Conservation (phyloP, 2,113 vertebrate genomes). For the Phainopepla nitens region DNA sequence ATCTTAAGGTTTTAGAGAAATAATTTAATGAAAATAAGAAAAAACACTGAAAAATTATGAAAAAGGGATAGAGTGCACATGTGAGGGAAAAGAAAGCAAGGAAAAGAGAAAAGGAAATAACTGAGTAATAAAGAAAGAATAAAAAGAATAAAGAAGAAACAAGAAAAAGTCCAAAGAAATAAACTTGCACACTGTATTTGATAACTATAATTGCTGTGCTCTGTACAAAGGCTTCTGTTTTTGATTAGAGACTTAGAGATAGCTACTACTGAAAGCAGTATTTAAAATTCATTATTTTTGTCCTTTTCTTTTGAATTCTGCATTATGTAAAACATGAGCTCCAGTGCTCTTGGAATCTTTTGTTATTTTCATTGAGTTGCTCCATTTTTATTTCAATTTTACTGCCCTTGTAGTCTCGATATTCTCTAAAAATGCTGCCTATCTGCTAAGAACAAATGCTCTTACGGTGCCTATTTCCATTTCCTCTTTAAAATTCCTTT, state of each 20-base stretch:
- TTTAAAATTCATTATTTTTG: neutral
- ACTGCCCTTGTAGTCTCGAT: neutral
- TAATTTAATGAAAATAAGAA: neutral
- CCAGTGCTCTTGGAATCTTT: neutral
- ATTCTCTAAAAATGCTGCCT: neutral
- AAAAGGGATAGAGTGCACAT: neutral
- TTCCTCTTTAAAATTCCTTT: neutral
- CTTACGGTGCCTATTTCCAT: neutral
- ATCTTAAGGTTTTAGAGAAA: neutral
- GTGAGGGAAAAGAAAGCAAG: neutral
- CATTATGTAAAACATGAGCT: neutral
- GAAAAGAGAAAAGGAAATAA: neutral
- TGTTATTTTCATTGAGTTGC: slow-evolving; percentile 10
- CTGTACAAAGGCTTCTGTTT: neutral
- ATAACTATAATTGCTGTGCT: neutral
- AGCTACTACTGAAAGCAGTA: neutral
- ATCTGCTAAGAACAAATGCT: neutral
- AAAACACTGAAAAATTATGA: neutral
- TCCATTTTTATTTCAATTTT: slow-evolving; percentile 40
- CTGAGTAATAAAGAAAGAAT: neutral
- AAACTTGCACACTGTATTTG: neutral
- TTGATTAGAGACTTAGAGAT: neutral
- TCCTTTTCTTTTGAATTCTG: slow-evolving; percentile 1
- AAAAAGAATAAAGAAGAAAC: neutral
- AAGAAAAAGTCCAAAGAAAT: neutral